A percentile compares a stretch with the other conserved stretches of the same genome.
Evolutionary conservation across 2,113 vertebrate genomes (phyloP).

Genomic region (Naja naja): DNA sequence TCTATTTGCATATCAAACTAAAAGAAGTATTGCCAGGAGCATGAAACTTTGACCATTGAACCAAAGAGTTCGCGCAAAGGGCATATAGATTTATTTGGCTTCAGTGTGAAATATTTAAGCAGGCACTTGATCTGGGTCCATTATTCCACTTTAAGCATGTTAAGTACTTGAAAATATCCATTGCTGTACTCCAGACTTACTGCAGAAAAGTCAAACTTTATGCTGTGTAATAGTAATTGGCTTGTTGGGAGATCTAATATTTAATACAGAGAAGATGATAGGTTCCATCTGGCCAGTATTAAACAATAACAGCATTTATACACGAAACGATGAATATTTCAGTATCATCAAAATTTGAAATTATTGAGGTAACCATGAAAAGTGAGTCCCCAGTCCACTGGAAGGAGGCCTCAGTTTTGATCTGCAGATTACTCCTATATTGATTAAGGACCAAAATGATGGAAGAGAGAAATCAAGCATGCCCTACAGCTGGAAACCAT

Average conservation of each 20-base stretch:
- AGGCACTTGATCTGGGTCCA: not conserved
- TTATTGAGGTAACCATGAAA: not conserved
- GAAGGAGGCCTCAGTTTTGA: not conserved
- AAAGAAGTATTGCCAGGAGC: not conserved
- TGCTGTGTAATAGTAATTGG: not conserved
- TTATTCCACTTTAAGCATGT: not conserved
- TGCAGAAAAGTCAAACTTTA: not conserved
- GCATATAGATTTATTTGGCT: not conserved
- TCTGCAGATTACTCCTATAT: not conserved
- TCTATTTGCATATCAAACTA: not conserved
- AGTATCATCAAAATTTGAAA: not conserved
- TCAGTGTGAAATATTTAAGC: not conserved
- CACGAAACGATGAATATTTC: not conserved
- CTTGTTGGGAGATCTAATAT: not conserved
- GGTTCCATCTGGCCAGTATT: not conserved
- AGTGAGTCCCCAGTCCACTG: not conserved
- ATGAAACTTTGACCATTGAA: not conserved
- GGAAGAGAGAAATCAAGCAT: not conserved
- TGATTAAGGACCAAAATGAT: not conserved
- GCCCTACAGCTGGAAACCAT: not conserved
- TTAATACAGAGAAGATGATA: not conserved
- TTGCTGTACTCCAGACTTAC: not conserved
- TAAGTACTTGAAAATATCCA: not conserved
- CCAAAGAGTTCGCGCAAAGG: not conserved
- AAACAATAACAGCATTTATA: not conserved